Percentiles rank a stretch among this genome's conserved stretches.
Conservation (phyloP, 2,888 invertebrate genomes). For the Calameuta filiformis region DNA sequence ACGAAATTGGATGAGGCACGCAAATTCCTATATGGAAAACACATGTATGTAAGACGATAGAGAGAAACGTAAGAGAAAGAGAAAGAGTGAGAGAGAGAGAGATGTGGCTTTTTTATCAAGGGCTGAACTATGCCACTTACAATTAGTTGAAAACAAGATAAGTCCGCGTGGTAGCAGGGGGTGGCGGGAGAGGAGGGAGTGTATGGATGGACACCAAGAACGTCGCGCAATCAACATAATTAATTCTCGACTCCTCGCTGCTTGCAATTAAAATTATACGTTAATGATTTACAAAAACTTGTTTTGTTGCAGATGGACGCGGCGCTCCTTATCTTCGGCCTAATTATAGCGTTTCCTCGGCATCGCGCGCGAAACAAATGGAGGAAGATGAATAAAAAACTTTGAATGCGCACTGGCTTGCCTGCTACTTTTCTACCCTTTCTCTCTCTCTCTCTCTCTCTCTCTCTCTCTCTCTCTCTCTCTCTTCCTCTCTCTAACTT, state of each 20-base stretch:
- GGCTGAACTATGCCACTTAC: slow-evolving; percentile 55
- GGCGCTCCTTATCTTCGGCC: slow-evolving; percentile 48
- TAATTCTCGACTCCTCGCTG: slow-evolving; percentile 53
- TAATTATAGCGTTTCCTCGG: slow-evolving; percentile 52
- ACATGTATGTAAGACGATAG: not conserved
- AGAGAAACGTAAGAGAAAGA: not conserved
- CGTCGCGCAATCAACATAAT: slow-evolving; percentile 50
- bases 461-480: slow-evolving; percentile 8
- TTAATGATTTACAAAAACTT: slow-evolving; percentile 59
- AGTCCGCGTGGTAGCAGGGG: slow-evolving; percentile 32
- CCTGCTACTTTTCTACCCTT: no score
- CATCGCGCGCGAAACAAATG: slow-evolving; percentile 34
- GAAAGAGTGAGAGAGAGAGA: not conserved
- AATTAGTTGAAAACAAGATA: slow-evolving; percentile 63
- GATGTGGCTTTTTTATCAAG: slow-evolving; percentile 15
- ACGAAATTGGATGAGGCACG: not conserved
- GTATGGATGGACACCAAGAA: slow-evolving; percentile 11
- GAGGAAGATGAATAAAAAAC: slow-evolving; percentile 41
- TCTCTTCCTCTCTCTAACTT: slow-evolving; percentile 6
- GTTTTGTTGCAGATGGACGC: slow-evolving; percentile 48
- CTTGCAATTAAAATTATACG: slow-evolving; percentile 60
- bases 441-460: slow-evolving; percentile 9
- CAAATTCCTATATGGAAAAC: not conserved
- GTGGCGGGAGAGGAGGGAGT: slow-evolving; percentile 16
- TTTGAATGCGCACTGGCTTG: slow-evolving; percentile 2